Base-by-base conservation (phyloP, 2,797 vertebrate genomes). In the Alectoris magna region DNA sequence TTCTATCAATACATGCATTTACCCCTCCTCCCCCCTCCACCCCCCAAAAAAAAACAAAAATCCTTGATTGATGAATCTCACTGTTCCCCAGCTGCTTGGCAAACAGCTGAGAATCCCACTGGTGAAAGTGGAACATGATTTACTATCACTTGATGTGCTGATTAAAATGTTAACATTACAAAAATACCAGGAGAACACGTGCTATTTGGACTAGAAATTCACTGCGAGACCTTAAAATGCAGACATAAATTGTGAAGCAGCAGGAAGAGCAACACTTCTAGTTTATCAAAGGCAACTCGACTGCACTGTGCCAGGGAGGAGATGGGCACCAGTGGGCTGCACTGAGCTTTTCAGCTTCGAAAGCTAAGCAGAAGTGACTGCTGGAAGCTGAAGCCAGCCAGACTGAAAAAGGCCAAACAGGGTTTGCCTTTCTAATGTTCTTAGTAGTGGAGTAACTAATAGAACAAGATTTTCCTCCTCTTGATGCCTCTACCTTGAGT, bases 391-490 rank as follows among this genome's bases (percentile, higher is more conserved):
- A 91, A 85, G 27, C 21, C 55, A 84, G 21, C 27, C 23, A 68
- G 74, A 53, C 8, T 70, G 21, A 72, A 90, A 84, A 58, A 10
- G n/a, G 27, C 21, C 53, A 76, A 67, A 36, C 16, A 64, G 64
- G 21, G 16, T 71, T 72, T 84, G 31, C 27, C 39, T 89, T 91
- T 71, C 78, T 85, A 77, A 91, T 46, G 13, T 7, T 82, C 26
- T 77, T 63, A 46, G 66, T 27, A 5, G 69, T 48, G 69, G 31
- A 53, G 58, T n/a, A 87, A 82, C n/a, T 51, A 73, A 87, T 2
- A 68, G 63, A 81, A 71, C 59, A 63, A 43, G 56, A 86, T 44
- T 49, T 66, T 88, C 77, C 38, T 87, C 51, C 67, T 83, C 62
- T 58, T 43, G 10, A 38, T 21, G 51, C 23, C 24, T 74, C 53